Conservation (phyloP, 2,113 vertebrate genomes). For the Andinoacara biseriatus region DNA sequence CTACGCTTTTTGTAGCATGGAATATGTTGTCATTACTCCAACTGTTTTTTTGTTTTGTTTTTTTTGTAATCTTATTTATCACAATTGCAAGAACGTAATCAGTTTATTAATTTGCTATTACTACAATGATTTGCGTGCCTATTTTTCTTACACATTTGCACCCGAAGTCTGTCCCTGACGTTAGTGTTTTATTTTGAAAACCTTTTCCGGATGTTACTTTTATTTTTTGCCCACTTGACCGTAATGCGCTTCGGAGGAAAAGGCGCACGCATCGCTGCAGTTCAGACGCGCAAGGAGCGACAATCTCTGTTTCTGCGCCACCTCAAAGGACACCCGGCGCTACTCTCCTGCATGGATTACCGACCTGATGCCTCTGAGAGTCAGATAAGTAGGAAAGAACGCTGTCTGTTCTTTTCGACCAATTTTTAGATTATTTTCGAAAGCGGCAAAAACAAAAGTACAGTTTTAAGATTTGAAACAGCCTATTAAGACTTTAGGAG, state of each 20-base stretch:
- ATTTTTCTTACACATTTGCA: not conserved
- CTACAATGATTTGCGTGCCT: not conserved
- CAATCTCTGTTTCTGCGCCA: slow-evolving; percentile 34
- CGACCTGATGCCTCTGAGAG: not conserved
- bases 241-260: slow-evolving; percentile 37
- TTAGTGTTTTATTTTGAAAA: slow-evolving; percentile 62
- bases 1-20: not conserved
- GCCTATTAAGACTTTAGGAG: slow-evolving; percentile 24
- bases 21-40: not conserved
- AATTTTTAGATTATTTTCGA: not conserved
- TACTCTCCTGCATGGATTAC: slow-evolving; percentile 22
- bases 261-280: slow-evolving; percentile 50
- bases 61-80: not conserved
- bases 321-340: not conserved
- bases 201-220: accelerated
- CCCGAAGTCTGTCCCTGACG: accelerated
- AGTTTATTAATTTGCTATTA: not conserved
- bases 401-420: not conserved
- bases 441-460: slow-evolving; percentile 35
- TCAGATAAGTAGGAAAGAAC: slow-evolving; percentile 52
- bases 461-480: slow-evolving; percentile 15
- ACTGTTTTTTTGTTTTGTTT: not conserved
- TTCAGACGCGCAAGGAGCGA: slow-evolving; percentile 42
- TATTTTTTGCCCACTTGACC: accelerated
- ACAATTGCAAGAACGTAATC: too few relatives aligned